These are phyloP conservation scores for Sinodicranocentrus sp. DNA, from an alignment of 2,888 invertebrate genomes.

Conservation along the genomic window DNA sequence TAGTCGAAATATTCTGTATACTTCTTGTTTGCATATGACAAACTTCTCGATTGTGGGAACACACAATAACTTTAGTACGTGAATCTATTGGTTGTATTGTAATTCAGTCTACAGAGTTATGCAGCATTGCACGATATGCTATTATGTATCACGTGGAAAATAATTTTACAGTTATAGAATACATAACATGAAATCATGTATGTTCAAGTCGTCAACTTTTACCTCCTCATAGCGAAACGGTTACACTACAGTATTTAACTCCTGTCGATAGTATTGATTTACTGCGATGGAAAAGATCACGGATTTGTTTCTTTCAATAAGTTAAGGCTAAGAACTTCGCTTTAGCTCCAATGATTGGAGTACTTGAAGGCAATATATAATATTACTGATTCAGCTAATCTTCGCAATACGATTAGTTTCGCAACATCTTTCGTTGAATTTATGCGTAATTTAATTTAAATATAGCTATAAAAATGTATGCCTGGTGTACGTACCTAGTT, in stretches of 20 bases:
- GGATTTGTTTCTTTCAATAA: neutral
- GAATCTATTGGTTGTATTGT: neutral
- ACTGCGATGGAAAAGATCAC: neutral
- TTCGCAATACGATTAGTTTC: too few relatives aligned
- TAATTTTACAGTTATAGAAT: neutral
- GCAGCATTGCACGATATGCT: neutral
- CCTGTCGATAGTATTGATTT: constrained; percentile 62
- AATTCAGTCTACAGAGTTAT: neutral
- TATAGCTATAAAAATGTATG: too few relatives aligned
- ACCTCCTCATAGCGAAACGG: constrained; percentile 52
- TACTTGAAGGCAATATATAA: too few relatives aligned
- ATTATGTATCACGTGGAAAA: neutral
- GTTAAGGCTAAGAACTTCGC: too few relatives aligned
- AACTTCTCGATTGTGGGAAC: too few relatives aligned
- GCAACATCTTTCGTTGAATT: neutral
- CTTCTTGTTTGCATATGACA: too few relatives aligned
- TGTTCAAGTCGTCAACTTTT: constrained; percentile 36
- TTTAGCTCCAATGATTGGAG: too few relatives aligned
- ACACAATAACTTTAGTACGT: too few relatives aligned
- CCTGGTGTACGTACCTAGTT: neutral
- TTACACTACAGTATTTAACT: constrained; percentile 63
- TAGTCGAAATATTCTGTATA: constrained; percentile 47
- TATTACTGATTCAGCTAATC: too few relatives aligned
- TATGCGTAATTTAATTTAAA: neutral
- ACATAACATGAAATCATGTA: neutral